Conservation (phyloP, 2,797 vertebrate species). For the Epinephelus malabaricus region DNA sequence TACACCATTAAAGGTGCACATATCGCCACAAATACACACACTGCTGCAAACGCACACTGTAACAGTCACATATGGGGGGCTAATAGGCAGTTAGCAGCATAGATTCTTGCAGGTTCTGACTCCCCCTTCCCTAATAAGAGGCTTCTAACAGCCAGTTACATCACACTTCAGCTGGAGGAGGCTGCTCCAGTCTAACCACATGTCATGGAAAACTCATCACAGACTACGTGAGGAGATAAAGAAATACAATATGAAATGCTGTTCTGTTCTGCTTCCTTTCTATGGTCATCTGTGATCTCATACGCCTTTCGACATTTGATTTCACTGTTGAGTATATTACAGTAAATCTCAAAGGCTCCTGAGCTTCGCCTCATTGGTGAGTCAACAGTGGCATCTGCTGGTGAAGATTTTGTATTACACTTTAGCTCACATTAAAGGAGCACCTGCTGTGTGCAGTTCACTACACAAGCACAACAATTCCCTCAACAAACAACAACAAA, state of each 20-base stretch:
- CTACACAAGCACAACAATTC: neutral
- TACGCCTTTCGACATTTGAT: conserved; percentile 4
- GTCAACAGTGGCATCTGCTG: conserved; percentile 68
- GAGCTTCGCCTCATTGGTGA: conserved; percentile 2
- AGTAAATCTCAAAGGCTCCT: neutral
- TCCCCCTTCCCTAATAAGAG: conserved; percentile 66
- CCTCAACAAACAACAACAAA: neutral
- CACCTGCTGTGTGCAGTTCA: neutral
- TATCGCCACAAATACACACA: conserved; percentile 22
- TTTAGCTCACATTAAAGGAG: neutral
- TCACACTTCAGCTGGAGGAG: conserved; percentile 58
- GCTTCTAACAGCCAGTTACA: conserved; percentile 70
- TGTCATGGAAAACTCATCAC: conserved; percentile 44
- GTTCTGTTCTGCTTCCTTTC: neutral
- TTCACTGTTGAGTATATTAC: neutral
- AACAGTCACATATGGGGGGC: conserved; percentile 54
- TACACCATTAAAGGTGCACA: neutral
- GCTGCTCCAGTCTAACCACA: conserved; percentile 46
- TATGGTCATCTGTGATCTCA: conserved; percentile 1
- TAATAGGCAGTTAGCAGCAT: conserved; percentile 73
- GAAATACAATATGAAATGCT: conserved; percentile 25
- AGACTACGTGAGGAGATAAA: neutral
- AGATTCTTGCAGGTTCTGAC: conserved; percentile 57
- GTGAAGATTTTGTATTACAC: conserved; percentile 50
- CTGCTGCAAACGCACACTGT: conserved; percentile 2